These are phyloP conservation scores for Odontophorus gujanensis DNA, from an alignment of 2,113 vertebrate genomes.

Conservation along the genomic window DNA sequence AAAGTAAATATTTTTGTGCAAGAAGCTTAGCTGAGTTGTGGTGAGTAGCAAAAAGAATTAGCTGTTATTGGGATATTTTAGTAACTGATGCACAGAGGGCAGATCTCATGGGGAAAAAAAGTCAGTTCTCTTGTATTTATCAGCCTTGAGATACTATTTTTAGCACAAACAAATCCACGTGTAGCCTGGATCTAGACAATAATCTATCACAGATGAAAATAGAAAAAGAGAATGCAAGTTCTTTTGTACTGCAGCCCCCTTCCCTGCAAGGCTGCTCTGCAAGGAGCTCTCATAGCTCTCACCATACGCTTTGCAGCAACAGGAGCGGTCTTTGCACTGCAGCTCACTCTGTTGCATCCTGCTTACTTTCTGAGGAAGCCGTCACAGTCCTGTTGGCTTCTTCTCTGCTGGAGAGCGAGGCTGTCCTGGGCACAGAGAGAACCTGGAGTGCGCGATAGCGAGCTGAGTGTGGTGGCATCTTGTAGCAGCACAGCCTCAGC, in stretches of 20 bases:
- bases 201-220: neutral
- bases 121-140: neutral
- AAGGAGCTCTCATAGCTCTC: neutral
- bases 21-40: neutral
- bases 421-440: neutral
- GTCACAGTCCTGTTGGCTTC: neutral
- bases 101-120: neutral
- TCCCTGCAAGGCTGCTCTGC: neutral
- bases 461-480: neutral
- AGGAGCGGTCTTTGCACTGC: neutral
- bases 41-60: neutral
- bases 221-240: neutral
- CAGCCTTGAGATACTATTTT: neutral
- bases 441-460: neutral
- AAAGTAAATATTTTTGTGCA: neutral
- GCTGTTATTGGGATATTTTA: neutral
- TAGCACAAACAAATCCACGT: neutral
- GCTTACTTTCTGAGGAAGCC: neutral
- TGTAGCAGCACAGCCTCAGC: slow-evolving; percentile 16
- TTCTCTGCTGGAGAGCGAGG: neutral
- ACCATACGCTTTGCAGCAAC: neutral
- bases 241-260: neutral
- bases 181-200: neutral
- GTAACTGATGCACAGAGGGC: neutral
- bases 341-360: neutral